Conservation (phyloP, 92 coral and sea anemone genomes). For the Paragorgia papillata region DNA sequence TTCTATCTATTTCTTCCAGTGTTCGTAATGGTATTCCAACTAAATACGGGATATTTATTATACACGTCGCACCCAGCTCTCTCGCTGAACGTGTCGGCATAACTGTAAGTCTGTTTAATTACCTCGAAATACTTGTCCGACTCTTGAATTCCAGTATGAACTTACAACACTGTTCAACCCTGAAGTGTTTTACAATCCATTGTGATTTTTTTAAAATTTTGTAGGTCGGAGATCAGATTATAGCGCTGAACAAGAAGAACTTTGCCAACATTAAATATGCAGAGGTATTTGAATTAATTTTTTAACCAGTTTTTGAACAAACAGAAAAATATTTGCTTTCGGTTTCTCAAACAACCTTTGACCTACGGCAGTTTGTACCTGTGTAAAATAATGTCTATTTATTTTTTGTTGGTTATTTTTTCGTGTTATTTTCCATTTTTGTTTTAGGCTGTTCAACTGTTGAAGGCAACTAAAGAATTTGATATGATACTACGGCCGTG, state of each 20-base stretch:
- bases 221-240: conserved; percentile 91
- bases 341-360: too few species aligned
- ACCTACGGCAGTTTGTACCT: too few species aligned
- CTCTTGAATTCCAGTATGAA: background rate
- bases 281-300: conserved; percentile 61
- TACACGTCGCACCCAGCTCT: conserved; percentile 79
- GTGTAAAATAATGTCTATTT: too few species aligned
- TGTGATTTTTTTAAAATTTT: background rate
- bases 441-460: conserved; percentile 75
- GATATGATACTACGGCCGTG: conserved; percentile 76
- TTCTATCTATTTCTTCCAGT: conserved; percentile 44
- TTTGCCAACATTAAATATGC: conserved; percentile 71
- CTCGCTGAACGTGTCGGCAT: conserved; percentile 85
- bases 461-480: conserved; percentile 76
- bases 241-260: conserved; percentile 77
- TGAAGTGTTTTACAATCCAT: background rate
- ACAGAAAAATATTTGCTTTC: too few species aligned
- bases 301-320: too few species aligned
- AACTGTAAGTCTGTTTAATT: conserved; percentile 58
- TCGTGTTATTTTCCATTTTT: too few species aligned
- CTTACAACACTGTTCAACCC: background rate
- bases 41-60: conserved; percentile 76
- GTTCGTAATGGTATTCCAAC: conserved; percentile 91
- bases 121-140: background rate
- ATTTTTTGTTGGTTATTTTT: too few species aligned